Evolutionary conservation across 2,888 invertebrate species (phyloP), one percentile per base, ranked within the genome.

Genomic region (Gibbula magus): DNA sequence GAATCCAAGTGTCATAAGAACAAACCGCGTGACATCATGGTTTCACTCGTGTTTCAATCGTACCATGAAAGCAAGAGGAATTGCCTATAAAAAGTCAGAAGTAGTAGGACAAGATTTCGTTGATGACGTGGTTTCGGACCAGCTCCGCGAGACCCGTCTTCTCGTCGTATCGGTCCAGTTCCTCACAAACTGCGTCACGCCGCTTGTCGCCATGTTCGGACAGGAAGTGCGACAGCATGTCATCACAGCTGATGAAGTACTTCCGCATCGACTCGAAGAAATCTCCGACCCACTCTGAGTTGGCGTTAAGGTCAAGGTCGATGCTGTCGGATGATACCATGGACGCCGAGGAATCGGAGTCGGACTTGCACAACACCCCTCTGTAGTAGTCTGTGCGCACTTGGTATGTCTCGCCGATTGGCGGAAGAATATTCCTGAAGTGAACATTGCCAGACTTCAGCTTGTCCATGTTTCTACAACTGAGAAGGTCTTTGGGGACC

Each of bases 401-500:
- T 39, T 35, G 29, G 32, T 39, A 70, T n/a, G 70, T 70, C 35
- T 70, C 70, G 70, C 70, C 70, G 35, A 70, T 70, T 18, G 70
- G 70, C 16, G 70, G 70, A 70, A 70, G 39, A 16, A 70, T 70
- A 20, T 32, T 29, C 13, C 2, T 39, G 39, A 35, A 70, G 20
- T 39, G 70, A 35, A 70, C 70, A 39, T 35, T 70, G n/a, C 70
- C 70, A 1, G 70, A 70, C 2, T 39, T 70, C 35, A 70, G 35
- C n/a, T 32, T 35, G 1, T 35, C 70, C 39, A 70, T 13, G n/a
- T 32, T 18, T 5, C 70, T 70, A 10, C 39, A 20, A 18, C 29
- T 32, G 18, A 70, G 32, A 4, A 70, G n/a, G 70, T 39, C 25
- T 4, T 56, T 56, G 45, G 45, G 45, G 4, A 56, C 25, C n/a